phyloP scores from a whole-genome alignment of 2,797 vertebrate species.

The Oreochromis mossambicus region DNA sequence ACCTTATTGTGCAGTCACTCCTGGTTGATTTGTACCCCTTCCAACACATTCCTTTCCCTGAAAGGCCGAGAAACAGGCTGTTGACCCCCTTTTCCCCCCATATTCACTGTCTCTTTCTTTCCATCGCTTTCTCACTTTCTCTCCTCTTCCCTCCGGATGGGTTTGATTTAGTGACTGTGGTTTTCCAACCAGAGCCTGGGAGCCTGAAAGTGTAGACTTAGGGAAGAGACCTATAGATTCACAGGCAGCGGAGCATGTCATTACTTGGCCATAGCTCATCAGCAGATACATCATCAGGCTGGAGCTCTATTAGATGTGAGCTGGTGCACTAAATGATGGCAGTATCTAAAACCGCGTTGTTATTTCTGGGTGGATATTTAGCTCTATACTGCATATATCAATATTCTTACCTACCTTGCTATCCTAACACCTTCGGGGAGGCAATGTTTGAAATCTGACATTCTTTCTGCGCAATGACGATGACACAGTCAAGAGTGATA shows the following conservation, averaged over 20 bases:
- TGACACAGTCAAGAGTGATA: background rate
- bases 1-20: slow-evolving; percentile 71
- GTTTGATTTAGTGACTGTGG: slow-evolving; percentile 71
- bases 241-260: slow-evolving; percentile 60
- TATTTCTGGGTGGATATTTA: background rate
- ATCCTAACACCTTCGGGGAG: background rate
- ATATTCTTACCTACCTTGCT: background rate
- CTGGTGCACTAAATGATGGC: slow-evolving; percentile 36
- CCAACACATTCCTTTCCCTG: slow-evolving; percentile 66
- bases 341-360: background rate
- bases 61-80: slow-evolving; percentile 49
- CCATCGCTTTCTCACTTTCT: slow-evolving; percentile 2
- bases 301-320: slow-evolving; percentile 57
- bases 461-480: background rate
- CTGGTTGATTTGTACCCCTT: slow-evolving; percentile 66
- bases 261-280: slow-evolving; percentile 67
- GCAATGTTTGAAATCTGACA: background rate
- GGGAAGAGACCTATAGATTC: slow-evolving; percentile 62
- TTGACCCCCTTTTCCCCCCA: slow-evolving; percentile 6
- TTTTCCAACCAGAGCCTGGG: slow-evolving; percentile 60
- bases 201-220: slow-evolving; percentile 51
- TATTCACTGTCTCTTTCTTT: background rate
- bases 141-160: slow-evolving; percentile 48
- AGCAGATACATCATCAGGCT: slow-evolving; percentile 59
- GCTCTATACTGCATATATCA: background rate